These are phyloP conservation scores for Hassar affinis DNA, from an alignment of 2,113 vertebrate species.

Conservation along the genomic window DNA sequence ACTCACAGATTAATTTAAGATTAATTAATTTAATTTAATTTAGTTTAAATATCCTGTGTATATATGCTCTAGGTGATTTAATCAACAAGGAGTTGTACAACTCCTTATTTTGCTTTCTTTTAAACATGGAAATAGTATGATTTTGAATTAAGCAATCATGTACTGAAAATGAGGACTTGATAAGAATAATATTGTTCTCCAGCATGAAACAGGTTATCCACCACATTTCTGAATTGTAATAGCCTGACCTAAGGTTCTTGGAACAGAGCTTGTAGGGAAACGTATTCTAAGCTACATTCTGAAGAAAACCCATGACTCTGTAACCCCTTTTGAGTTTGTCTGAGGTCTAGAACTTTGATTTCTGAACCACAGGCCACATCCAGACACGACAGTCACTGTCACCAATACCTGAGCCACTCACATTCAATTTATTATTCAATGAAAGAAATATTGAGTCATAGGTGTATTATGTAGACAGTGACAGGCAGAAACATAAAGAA, in stretches of 20 bases:
- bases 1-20: background rate
- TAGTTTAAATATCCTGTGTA: too few species aligned
- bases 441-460: background rate
- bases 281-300: background rate
- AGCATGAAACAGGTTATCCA: background rate
- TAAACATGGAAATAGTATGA: background rate
- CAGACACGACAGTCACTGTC: background rate
- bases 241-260: background rate
- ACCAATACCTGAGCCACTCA: background rate
- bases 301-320: background rate
- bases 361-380: background rate
- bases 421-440: background rate
- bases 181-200: background rate
- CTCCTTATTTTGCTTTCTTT: background rate
- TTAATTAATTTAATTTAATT: too few species aligned
- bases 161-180: background rate
- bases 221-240: background rate
- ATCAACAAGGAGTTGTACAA: background rate
- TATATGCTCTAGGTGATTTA: background rate
- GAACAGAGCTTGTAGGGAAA: background rate
- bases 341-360: background rate
- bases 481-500: background rate
- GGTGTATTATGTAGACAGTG: background rate
- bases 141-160: background rate
- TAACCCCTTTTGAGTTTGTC: background rate